A percentile compares a stretch with the other conserved stretches of the same genome.
phyloP scores from a whole-genome alignment of 2,888 invertebrate species.

The Cryptus viduatorius region DNA sequence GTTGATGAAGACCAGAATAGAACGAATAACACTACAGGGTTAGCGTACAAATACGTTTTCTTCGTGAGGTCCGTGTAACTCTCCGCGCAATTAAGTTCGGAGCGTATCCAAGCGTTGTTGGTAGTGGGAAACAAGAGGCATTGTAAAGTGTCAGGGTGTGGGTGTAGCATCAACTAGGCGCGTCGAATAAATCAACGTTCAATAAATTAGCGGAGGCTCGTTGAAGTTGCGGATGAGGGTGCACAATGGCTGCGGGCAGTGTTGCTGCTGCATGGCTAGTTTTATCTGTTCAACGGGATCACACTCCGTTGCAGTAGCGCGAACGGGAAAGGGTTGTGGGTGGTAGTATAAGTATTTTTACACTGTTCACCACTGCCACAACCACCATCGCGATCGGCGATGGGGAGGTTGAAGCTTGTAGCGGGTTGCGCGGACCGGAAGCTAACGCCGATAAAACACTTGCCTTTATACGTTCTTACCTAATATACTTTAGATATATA shows the following conservation, averaged over 20 bases:
- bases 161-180: conserved; percentile 56
- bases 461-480: conserved; percentile 74
- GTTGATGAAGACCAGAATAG: no score
- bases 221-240: conserved; percentile 75
- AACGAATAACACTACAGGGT: background rate
- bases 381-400: conserved; percentile 17
- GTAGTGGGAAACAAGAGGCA: background rate
- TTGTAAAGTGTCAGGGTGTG: background rate
- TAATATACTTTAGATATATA: conserved; percentile 34
- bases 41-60: background rate
- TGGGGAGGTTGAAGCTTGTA: conserved; percentile 39
- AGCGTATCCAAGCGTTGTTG: background rate
- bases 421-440: conserved; percentile 74
- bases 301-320: conserved; percentile 54
- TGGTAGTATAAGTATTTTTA: conserved; percentile 53
- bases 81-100: conserved; percentile 72
- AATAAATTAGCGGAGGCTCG: conserved; percentile 78
- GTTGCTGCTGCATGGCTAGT: conserved; percentile 66
- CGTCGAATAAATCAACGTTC: conserved; percentile 80
- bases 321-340: conserved; percentile 14
- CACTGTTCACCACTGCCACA: conserved; percentile 32
- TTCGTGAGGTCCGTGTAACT: conserved; percentile 72
- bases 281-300: conserved; percentile 78
- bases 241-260: conserved; percentile 62
- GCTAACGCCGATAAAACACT: conserved; percentile 80